Evolutionary conservation across 2,888 invertebrate species (phyloP).

Genomic region (Dasysyrphus tricinctus): DNA sequence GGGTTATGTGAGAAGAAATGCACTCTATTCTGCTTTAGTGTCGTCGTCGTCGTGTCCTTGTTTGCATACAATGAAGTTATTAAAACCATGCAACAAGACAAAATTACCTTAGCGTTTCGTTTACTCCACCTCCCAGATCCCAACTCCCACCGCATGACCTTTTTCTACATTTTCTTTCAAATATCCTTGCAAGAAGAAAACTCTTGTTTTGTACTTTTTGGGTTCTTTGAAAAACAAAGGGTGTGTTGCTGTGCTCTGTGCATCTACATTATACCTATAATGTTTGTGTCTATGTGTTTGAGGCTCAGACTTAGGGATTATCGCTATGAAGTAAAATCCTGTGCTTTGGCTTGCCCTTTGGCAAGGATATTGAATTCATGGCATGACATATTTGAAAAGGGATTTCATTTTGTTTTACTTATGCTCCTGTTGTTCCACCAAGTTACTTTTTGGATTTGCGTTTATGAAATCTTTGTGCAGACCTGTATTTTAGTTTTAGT

Average conservation of each 20-base stretch:
- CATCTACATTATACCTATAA: neutral
- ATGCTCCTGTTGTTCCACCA: constrained; percentile 29
- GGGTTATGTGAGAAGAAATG: neutral
- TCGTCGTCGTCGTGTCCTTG: constrained; percentile 31
- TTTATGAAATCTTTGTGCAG: constrained; percentile 46
- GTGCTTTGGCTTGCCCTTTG: constrained; percentile 47
- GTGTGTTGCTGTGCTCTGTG: neutral
- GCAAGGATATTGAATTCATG: constrained; percentile 67
- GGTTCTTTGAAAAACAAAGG: constrained; percentile 5
- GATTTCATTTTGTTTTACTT: constrained; percentile 49
- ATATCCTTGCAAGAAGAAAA: constrained; percentile 30
- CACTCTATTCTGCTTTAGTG: constrained; percentile 39
- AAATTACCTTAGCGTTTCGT: constrained; percentile 33
- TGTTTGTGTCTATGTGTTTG: neutral
- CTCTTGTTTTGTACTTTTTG: constrained; percentile 15
- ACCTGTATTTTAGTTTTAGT: constrained; percentile 12
- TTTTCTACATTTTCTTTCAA: neutral
- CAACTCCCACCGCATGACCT: neutral
- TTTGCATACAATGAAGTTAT: constrained; percentile 65
- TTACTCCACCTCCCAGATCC: neutral
- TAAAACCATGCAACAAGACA: constrained; percentile 53
- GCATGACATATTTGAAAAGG: constrained; percentile 63
- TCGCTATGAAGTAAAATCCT: constrained; percentile 49
- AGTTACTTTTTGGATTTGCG: constrained; percentile 33
- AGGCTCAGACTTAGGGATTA: constrained; percentile 38